phyloP scores from a whole-genome alignment of 1,140 invertebrate genomes.

The Drosophila murphyi region DNA sequence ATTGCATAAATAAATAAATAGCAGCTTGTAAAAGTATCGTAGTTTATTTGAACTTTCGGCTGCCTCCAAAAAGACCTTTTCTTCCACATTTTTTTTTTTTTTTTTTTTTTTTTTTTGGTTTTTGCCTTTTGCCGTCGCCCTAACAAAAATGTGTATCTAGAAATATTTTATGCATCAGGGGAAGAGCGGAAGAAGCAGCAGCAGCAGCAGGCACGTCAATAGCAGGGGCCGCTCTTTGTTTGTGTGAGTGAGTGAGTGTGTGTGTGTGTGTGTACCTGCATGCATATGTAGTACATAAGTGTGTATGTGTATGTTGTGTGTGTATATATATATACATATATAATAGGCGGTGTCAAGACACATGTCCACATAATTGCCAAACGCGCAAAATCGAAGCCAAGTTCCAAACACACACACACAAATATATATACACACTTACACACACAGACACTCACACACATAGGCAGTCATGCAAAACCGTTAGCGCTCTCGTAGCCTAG shows the following conservation, averaged over 20 bases:
- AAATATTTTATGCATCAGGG: constrained; percentile 74
- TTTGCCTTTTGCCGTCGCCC: constrained; percentile 27
- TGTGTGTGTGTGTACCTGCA: constrained; percentile 26
- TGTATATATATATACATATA: constrained; percentile 31
- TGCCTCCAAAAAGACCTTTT: background rate
- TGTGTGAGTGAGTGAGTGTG: constrained; percentile 6
- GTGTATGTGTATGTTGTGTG: constrained; percentile 11
- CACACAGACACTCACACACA: constrained; percentile 7
- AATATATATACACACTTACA: constrained; percentile 13
- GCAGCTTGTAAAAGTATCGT: background rate
- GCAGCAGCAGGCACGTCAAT: constrained; percentile 2
- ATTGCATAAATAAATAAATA: too few relatives aligned
- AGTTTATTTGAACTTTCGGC: background rate
- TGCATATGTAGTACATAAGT: constrained; percentile 17
- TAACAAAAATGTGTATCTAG: constrained; percentile 76
- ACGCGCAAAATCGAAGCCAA: constrained; percentile 78
- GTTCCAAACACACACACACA: constrained; percentile 20
- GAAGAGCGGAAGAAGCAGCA: constrained; percentile 7
- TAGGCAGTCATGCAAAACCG: constrained; percentile 33
- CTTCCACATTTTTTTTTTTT: constrained; percentile 1
- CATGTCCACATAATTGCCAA: constrained; percentile 82
- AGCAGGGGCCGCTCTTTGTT: constrained; percentile 1
- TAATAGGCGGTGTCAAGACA: constrained; percentile 73
- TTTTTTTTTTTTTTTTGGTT: constrained; percentile 27
- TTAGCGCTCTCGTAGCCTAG: constrained; percentile 41